Evolutionary conservation across 1,140 invertebrate species (phyloP).

Genomic region (Penaeus japonicus): DNA sequence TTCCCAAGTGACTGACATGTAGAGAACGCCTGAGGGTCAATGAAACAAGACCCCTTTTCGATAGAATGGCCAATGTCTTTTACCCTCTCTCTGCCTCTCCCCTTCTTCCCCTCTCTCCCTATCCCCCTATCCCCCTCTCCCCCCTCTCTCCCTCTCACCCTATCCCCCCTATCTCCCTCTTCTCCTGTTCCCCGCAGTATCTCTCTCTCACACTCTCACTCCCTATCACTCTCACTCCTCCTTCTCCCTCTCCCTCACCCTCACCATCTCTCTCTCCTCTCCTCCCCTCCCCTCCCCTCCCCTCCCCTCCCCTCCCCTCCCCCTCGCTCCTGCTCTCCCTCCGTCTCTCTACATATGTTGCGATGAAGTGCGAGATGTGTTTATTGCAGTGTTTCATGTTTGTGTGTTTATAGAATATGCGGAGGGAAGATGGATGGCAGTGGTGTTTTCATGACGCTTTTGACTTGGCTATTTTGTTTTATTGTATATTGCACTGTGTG

Average conservation of each 20-base stretch:
- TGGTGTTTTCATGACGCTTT: too few species aligned
- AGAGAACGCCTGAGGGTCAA: too few species aligned
- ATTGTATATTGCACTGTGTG: too few species aligned
- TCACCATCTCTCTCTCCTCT: neutral
- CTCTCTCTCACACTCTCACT: neutral
- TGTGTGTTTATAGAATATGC: neutral
- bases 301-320: neutral
- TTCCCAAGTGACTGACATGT: too few species aligned
- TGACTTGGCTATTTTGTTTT: too few species aligned
- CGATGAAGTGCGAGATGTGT: neutral
- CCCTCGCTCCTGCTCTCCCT: neutral
- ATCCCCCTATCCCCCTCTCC: neutral
- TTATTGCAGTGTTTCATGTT: neutral
- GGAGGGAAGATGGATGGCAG: neutral
- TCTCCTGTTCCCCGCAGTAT: neutral
- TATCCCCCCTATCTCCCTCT: neutral
- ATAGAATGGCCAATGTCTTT: neutral
- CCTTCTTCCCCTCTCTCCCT: conserved; percentile 24
- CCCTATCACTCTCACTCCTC: neutral
- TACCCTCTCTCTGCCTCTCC: conserved; percentile 20
- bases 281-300: too few species aligned
- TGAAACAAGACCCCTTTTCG: too few species aligned
- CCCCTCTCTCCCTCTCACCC: neutral
- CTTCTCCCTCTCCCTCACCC: neutral
- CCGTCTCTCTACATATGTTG: neutral